Evolutionary conservation across 2,113 vertebrate genomes (phyloP).

Genomic region (Chionomys nivalis): DNA sequence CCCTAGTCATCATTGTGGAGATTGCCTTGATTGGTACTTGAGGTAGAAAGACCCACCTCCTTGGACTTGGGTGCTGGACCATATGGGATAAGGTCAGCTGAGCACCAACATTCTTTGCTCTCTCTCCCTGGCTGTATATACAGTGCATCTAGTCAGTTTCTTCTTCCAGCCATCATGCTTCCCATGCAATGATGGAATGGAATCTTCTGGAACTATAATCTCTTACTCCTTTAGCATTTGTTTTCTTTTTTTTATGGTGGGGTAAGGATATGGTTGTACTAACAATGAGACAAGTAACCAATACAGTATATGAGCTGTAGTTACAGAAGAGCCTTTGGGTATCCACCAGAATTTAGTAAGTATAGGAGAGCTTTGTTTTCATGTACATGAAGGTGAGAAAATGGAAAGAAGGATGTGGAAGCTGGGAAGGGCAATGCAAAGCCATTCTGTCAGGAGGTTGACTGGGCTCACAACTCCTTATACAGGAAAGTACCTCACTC

Average conservation of each 20-base stretch:
- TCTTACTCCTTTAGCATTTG: neutral
- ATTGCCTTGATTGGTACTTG: neutral
- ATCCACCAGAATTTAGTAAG: neutral
- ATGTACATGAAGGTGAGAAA: neutral
- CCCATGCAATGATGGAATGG: neutral
- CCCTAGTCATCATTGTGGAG: neutral
- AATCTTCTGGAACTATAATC: neutral
- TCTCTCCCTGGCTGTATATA: neutral
- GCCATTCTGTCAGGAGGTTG: neutral
- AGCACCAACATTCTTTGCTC: rapidly evolving
- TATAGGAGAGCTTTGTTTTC: neutral
- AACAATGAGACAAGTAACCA: neutral
- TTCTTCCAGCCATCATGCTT: neutral
- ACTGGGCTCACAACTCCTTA: neutral
- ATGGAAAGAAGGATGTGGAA: neutral
- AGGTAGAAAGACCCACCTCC: neutral
- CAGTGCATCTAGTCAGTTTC: neutral
- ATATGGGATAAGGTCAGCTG: neutral
- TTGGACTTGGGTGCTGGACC: neutral
- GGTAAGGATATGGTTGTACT: neutral
- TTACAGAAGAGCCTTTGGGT: neutral
- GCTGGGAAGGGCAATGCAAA: neutral
- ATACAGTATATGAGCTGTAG: no score
- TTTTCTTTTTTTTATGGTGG: neutral
- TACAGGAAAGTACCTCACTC: neutral